Evolutionary conservation across 2,888 invertebrate species (phyloP).

Genomic region (Hirtodrosophila histrioides): DNA sequence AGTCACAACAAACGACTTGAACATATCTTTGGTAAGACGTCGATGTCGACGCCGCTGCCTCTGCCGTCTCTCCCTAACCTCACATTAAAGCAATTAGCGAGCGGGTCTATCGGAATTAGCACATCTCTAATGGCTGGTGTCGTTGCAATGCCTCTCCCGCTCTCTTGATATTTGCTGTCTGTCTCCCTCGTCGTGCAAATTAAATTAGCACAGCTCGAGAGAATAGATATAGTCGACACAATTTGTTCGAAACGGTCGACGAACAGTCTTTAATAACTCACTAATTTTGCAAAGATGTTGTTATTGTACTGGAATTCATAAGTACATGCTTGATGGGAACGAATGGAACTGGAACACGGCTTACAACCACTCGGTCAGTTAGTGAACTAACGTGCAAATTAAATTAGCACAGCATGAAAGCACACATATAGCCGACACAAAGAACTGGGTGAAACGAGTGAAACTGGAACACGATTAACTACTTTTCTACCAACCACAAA

Average conservation of each 20-base stretch:
- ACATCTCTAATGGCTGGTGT: conserved; percentile 52
- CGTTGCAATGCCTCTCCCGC: conserved; percentile 15
- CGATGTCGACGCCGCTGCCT: too few species aligned
- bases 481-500: too few species aligned
- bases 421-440: too few species aligned
- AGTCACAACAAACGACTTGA: conserved; percentile 25
- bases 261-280: too few species aligned
- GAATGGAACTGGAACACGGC: conserved; percentile 1
- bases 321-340: too few species aligned
- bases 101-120: conserved; percentile 63
- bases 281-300: too few species aligned
- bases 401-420: not conserved
- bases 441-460: too few species aligned
- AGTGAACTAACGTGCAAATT: conserved; percentile 46
- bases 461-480: too few species aligned
- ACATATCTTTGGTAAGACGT: conserved; percentile 15
- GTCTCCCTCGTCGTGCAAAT: conserved; percentile 47
- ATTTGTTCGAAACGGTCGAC: too few species aligned
- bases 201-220: conserved; percentile 53
- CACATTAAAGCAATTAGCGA: conserved; percentile 61
- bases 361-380: too few species aligned
- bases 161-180: conserved; percentile 22
- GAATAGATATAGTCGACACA: not conserved
- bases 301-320: too few species aligned
- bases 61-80: not conserved